These are phyloP conservation scores for Drosophila monieri DNA, from an alignment of 2,888 invertebrate genomes.

Conservation along the genomic window DNA sequence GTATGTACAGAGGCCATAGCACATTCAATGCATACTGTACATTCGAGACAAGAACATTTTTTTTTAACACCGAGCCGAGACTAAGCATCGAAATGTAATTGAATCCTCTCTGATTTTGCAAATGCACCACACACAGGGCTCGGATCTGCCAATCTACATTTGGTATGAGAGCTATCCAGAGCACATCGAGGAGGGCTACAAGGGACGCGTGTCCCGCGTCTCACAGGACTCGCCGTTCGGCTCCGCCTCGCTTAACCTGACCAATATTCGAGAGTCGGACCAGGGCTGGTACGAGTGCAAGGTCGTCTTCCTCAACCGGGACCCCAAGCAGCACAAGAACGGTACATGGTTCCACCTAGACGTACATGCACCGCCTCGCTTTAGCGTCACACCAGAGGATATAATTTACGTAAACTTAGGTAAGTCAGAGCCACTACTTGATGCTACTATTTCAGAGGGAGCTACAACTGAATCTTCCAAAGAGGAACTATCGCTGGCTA, in stretches of 20 bases:
- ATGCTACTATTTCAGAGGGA: no score
- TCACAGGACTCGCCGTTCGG: slow-evolving; percentile 94
- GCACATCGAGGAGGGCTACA: slow-evolving; percentile 97
- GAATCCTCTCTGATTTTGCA: background rate
- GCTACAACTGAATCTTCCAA: no score
- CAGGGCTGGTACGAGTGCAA: slow-evolving; percentile 98
- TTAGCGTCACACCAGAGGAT: slow-evolving; percentile 97
- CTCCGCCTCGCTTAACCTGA: slow-evolving; percentile 97
- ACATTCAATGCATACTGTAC: slow-evolving; percentile 34
- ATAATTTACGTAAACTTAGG: slow-evolving; percentile 97
- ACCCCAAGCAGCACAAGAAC: slow-evolving; percentile 95
- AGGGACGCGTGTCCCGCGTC: slow-evolving; percentile 95
- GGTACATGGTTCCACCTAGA: slow-evolving; percentile 99
- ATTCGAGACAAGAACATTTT: slow-evolving; percentile 29
- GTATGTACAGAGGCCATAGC: slow-evolving; percentile 44
- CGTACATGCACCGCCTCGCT: slow-evolving; percentile 98
- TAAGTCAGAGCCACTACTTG: slow-evolving; percentile 76
- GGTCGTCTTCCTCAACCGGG: slow-evolving; percentile 97
- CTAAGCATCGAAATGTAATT: background rate
- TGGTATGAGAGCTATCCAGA: slow-evolving; percentile 99
- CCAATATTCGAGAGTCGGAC: slow-evolving; percentile 96
- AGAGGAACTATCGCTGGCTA: slow-evolving; percentile 43
- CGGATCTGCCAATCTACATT: slow-evolving; percentile 98
- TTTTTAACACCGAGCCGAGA: background rate
- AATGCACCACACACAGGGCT: slow-evolving; percentile 88